These are phyloP conservation scores for Malurus elegans DNA, from an alignment of 2,113 vertebrate genomes.

Conservation along the genomic window DNA sequence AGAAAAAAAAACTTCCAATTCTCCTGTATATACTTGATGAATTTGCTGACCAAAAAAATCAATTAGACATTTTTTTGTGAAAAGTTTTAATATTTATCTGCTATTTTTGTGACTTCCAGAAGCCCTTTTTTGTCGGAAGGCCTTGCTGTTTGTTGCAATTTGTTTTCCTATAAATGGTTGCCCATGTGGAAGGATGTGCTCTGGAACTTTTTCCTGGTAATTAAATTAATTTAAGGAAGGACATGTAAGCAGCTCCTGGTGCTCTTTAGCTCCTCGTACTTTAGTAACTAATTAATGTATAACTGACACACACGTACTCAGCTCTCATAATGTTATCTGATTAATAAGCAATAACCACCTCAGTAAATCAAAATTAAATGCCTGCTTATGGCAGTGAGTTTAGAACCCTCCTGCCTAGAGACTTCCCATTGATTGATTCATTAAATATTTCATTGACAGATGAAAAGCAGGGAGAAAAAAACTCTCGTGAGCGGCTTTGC, in stretches of 20 bases:
- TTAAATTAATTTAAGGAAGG: constrained; percentile 32
- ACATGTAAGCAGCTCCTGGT: constrained; percentile 4
- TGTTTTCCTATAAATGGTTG: background rate
- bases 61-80: background rate
- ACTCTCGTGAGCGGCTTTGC: background rate
- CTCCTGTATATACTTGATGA: background rate
- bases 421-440: constrained; percentile 47
- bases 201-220: constrained; percentile 2
- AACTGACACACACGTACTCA: constrained; percentile 21
- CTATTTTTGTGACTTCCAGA: background rate
- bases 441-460: constrained; percentile 14
- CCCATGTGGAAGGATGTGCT: background rate
- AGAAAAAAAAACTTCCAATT: background rate
- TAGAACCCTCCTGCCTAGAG: constrained; percentile 38
- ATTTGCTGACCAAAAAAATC: background rate
- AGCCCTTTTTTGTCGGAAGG: background rate
- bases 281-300: constrained; percentile 60
- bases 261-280: constrained; percentile 36
- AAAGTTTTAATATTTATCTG: background rate
- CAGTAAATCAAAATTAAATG: constrained; percentile 71
- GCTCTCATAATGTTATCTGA: constrained; percentile 45
- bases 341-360: constrained; percentile 59
- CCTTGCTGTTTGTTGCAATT: background rate
- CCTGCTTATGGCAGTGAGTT: constrained; percentile 41
- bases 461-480: background rate